Base-by-base conservation (phyloP, 1,140 invertebrate genomes). In the Archegozetes longisetosus region DNA sequence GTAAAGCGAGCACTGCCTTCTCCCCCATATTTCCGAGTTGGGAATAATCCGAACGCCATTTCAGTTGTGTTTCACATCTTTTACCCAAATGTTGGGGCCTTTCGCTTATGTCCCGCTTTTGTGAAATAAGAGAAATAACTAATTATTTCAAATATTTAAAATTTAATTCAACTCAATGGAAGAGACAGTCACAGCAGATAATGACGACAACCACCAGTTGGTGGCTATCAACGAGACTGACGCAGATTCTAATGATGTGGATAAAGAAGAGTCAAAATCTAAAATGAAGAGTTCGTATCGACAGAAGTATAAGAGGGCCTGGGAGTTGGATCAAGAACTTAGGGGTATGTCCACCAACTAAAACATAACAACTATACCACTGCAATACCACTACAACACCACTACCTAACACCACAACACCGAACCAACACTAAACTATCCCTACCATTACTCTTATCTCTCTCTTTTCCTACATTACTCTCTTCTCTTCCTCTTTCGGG, bases 251-350 rank as follows among this genome's bases (percentile, higher is more conserved):
- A 26, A 51, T 13, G 20, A 20, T 12, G 50, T 9, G 4, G 20
- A 51, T 6, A n/a, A 51, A 26, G 6, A 51, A 20, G 24, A 9
- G 50, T 9, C 20, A 9, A 40, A 40, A 40, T 17, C 17, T 40
- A 40, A 40, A 20, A 4, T 9, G 17, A 49, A 48, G 13, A 57
- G 14, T 49, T n/a, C 55, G 23, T 57, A 57, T 50, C 14, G 32
- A 29, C 55, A 57, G 32, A 57, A 57, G 25, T 57, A 57, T 29
- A 57, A 57, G 25, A 49, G 55, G 25, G 46, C 55, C 22, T 57
- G 55, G 55, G 55, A 57, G 22, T 17, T 57, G 55, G 55, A 57
- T 57, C 20, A 6, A 52, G 47, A 55, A 57, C 40, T 57, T 14
- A 49, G 46, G 22, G 50, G 50, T 51, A 51, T 9, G 6, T 40